Base-by-base conservation (phyloP, 2,888 invertebrate species). In the Agrilus biguttatus region DNA sequence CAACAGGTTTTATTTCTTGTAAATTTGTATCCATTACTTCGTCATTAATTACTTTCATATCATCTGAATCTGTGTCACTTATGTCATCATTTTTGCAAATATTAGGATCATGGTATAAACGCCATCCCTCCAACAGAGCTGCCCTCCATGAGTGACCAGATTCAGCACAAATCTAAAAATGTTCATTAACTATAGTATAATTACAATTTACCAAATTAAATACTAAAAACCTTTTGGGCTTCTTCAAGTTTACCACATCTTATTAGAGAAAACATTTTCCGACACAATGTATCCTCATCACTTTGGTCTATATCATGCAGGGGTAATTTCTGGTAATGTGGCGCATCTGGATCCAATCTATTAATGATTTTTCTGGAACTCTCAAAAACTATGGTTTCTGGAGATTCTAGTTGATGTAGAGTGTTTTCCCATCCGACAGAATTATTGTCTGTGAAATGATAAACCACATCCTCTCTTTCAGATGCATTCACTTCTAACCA, bases 91-190 rank as follows among this genome's bases (percentile, higher is more conserved):
- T 50, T 44, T 62, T 66, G 40, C 74, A 72, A 54, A 78, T 79
- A 56, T 90, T 88, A 6, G 88, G 80, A 68, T 95, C 91, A 59
- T 93, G 86, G 55, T 82, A 77, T 23, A 91, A 70, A 43, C 81
- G 74, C 91, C 93, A 93, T 3, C 95, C 95, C 62, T 92, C 85
- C 34, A 95, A 67, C 17, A 87, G 78, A 5, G 90, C 90, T 1
- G 91, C 91, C 40, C 90, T 71, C 93, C 93, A 93, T 2, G 85
- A 78, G 63, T 95, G 92, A 0, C 95, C 95, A 55, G 84, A 85
- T 57, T 80, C 82, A 36, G 81, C 75, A 56, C 91, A 90, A 33
- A 91, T 63, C 47, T 63, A 44, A n/a, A 53, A 52, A 13, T 33
- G 28, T 38, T 17, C n/a, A 19, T 14, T 2, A 40, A n/a, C 2